Base-by-base conservation (phyloP, 2,888 invertebrate species). In the Drosophila emarginata region DNA sequence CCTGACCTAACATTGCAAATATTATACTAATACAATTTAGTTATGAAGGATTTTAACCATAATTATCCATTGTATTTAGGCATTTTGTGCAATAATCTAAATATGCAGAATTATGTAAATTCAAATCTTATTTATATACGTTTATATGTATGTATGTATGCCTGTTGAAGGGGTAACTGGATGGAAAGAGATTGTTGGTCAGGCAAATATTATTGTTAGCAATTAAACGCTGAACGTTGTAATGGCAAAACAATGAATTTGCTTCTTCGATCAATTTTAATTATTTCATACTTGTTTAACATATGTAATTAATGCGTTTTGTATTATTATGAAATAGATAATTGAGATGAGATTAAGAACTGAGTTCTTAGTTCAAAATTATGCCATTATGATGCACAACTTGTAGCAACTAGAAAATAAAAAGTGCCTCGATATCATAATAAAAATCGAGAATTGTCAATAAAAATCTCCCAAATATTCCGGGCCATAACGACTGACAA, bases 31-130 rank as follows among this genome's bases (percentile, higher is more conserved):
- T 61, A 60, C 67, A 76, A 54, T 67, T 40, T 62, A 59, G 21
- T 84, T 80, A 74, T 78, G 75, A 77, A 78, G 72, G 26, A 79
- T 73, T 79, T 70, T 60, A 12, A 18, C 45, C 45, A 45, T 68
- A 63, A 45, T 76, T 64, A 67, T 51, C 45, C 50, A 61, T 52
- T 56, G 79, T 61, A 60, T 60, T 62, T 45, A 59, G 59, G 61
- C 61, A 57, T 68, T 15, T 60, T 61, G 63, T 36, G 39, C 73
- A 85, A 74, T 79, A 75, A 70, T 72, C 61, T 73, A 68, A 66
- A 74, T 73, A 75, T 64, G 32, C 9, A 45, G 21, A 77, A 81
- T 75, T 87, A 74, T 66, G 58, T 56, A 67, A 67, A 71, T 69
- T 73, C 64, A 45, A 77, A 75, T 67, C 64, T 60, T 72, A 67